A percentile compares a stretch with the other conserved stretches of the same genome.
Evolutionary conservation across 1,140 invertebrate species (phyloP).

Genomic region (Drosophila neocordata): DNA sequence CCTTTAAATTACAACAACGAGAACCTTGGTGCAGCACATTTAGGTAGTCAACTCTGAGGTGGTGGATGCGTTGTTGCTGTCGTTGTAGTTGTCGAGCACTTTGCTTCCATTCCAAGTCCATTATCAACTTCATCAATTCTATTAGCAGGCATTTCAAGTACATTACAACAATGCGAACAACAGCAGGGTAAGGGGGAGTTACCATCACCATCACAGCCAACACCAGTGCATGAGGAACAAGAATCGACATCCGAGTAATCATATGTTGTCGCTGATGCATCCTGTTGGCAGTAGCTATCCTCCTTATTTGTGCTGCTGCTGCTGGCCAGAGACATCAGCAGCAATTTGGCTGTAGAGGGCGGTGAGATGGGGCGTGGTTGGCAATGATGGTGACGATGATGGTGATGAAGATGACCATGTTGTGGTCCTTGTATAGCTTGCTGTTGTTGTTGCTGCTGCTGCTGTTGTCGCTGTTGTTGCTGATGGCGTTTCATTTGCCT

Average conservation of each 20-base stretch:
- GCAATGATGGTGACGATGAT: conserved; percentile 24
- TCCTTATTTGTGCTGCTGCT: conserved; percentile 15
- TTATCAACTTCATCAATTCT: conserved; percentile 9
- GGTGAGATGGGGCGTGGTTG: conserved; percentile 36
- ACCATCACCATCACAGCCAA: neutral
- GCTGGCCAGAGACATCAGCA: conserved; percentile 63
- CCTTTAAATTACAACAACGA: conserved; percentile 58
- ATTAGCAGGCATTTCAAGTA: conserved; percentile 18
- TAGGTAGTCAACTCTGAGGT: conserved; percentile 64
- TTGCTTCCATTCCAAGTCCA: conserved; percentile 12
- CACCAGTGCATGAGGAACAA: conserved; percentile 1
- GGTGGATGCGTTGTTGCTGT: conserved; percentile 27
- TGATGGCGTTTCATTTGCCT: conserved; percentile 70
- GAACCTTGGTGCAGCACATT: conserved; percentile 70
- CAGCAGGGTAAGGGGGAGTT: conserved; percentile 15
- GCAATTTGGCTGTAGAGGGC: conserved; percentile 63
- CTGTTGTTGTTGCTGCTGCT: conserved; percentile 24
- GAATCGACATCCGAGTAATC: conserved; percentile 14
- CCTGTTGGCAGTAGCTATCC: conserved; percentile 14
- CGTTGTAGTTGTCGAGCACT: neutral
- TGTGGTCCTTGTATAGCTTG: conserved; percentile 22
- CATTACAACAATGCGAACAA: conserved; percentile 15
- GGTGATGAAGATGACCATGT: conserved; percentile 25
- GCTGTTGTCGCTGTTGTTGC: conserved; percentile 60
- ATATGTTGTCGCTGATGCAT: conserved; percentile 3